Conservation (phyloP, 2,113 vertebrate genomes). For the Anser brachyrhynchus region DNA sequence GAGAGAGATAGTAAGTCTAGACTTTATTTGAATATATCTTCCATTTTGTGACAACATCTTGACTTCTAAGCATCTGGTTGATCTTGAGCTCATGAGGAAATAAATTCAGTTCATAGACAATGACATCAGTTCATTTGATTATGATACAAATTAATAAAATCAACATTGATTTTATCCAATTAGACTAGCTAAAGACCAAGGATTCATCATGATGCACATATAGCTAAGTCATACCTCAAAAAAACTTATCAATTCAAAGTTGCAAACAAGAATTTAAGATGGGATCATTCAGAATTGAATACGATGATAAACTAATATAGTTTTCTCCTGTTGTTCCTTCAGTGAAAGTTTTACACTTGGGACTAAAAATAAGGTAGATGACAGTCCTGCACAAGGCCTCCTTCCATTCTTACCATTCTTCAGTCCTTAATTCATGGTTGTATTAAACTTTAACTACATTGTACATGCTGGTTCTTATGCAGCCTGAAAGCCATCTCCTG, state of each 20-base stretch:
- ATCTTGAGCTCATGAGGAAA: slow-evolving; percentile 32
- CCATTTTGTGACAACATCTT: slow-evolving; percentile 28
- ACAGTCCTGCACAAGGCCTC: not conserved
- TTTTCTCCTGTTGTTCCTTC: not conserved
- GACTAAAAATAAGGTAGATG: not conserved
- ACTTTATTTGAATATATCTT: slow-evolving; percentile 44
- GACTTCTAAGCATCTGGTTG: slow-evolving; percentile 36
- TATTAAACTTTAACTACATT: slow-evolving; percentile 4
- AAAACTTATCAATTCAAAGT: not conserved
- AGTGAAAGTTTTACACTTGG: not conserved
- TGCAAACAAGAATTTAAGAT: not conserved
- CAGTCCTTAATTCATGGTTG: not conserved
- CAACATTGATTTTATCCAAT: not conserved
- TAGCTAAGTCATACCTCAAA: not conserved
- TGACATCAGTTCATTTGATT: not conserved
- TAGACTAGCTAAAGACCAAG: not conserved
- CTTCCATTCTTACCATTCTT: not conserved
- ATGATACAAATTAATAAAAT: not conserved
- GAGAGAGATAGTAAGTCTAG: slow-evolving; percentile 36
- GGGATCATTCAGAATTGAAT: not conserved
- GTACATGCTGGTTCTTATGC: not conserved
- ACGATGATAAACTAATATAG: not conserved
- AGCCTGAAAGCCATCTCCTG: slow-evolving; percentile 78
- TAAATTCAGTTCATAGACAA: not conserved
- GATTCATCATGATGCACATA: accelerated